Base-by-base conservation (phyloP, 1,140 invertebrate species). In the Macrocentrus cingulum region DNA sequence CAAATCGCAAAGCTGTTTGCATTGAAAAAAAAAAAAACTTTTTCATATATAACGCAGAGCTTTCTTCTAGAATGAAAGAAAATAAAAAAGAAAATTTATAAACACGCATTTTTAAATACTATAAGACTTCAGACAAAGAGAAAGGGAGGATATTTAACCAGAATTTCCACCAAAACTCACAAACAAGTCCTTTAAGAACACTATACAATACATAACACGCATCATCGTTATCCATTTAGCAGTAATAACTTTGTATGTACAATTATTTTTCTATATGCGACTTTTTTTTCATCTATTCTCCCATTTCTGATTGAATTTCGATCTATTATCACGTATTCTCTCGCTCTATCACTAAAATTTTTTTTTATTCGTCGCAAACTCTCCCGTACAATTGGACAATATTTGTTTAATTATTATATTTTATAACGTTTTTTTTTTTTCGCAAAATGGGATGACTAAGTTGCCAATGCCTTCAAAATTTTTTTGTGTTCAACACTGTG, bases 401-500 rank as follows among this genome's bases (percentile, higher is more conserved):
- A 22, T 48, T 29, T 13, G 32, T 52, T 23, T n/a, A n/a, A n/a
- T n/a, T n/a, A n/a, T n/a, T n/a, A n/a, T n/a, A n/a, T n/a, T n/a
- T n/a, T n/a, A n/a, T n/a, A n/a, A n/a, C n/a, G 52, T 19, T 11
- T 53, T 39, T 41, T 15, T 52, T 56, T n/a, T 39, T 45, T 48
- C 15, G 52, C 59, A 19, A 48, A 46, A 23, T 53, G 50, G 32
- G 55, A 57, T 51, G 45, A 41, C 52, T 42, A 53, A 64, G 66
- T 76, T 75, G 74, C 70, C 74, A 69, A 76, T 77, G 70, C 67
- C 69, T 76, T 76, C 59, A 74, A 72, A 74, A 71, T 72, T 68
- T 45, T 58, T 54, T 23, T 34, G 64, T 18, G 41, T 56, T 58
- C 18, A 67, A 64, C 25, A 52, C 48, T 66, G 37, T 59, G 63